Base-by-base conservation (phyloP, 2,888 invertebrate species). In the Parnassius mnemosyne region DNA sequence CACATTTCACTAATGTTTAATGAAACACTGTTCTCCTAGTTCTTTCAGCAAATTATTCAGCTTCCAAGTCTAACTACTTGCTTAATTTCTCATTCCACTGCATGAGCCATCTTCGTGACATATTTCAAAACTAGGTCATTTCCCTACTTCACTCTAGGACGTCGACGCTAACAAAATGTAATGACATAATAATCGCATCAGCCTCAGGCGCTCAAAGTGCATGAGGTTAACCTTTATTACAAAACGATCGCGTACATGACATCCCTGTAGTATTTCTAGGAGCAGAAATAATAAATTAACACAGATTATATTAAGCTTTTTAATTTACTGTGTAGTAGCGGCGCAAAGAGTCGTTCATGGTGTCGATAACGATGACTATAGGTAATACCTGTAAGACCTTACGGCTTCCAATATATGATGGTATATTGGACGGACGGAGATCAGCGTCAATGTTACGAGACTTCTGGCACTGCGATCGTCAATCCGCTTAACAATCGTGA, bases 1-100 rank as follows among this genome's bases (percentile, higher is more conserved):
- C 64, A 65, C 69, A 71, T 71, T 71, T 73, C 64, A 73, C 68
- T 70, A 71, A 68, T 72, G 69, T 67, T 68, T 63, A 66, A 59
- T 66, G 65, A 67, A 66, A 60, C 60, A 63, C 55, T 56, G 57
- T 57, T 25, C 58, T 59, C 52, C 60, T 43, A 52, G 44, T 53
- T 57, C 20, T 63, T 50, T 58, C 57, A 41, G 16, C 0, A 13
- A 49, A 16, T 16, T 42, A 42, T 43, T 16, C 11, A 20, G 11
- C 42, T 10, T 53, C 13, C 34, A n/a, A 20, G 10, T 9, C 7
- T n/a, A 34, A 53, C 13, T 42, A 42, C 42, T 41, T 53, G 7
- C 42, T 53, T 42, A 9, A n/a, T 25, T 43, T 44, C n/a, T 44
- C 51, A 11, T 51, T 25, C 11, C 13, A 10, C 13, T n/a, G 10